A percentile compares a stretch with the other conserved stretches of the same genome.
These are phyloP conservation scores for Aplodontia rufa DNA, from an alignment of 2,113 vertebrate species.

Conservation along the genomic window DNA sequence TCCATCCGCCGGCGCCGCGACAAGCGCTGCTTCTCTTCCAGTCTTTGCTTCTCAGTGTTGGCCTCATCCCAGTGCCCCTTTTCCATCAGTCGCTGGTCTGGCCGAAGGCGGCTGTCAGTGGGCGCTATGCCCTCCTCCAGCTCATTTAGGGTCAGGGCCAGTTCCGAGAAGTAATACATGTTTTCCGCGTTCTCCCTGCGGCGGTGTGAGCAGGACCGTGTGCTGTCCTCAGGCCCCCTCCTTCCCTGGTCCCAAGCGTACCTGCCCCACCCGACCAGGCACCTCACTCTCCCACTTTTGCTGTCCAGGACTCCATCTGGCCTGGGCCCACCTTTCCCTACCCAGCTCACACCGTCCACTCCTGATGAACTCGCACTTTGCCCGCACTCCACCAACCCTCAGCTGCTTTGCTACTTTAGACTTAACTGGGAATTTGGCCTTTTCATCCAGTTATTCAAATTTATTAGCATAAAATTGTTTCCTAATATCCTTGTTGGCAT, in stretches of 20 bases:
- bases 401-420: neutral
- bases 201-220: accelerated
- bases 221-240: neutral
- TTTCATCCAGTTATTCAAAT: neutral
- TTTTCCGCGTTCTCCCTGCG: conserved; percentile 94
- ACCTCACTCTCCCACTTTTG: too few species aligned
- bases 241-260: neutral
- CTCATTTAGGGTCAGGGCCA: conserved; percentile 96
- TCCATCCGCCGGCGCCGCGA: conserved; percentile 89
- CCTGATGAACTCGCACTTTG: too few species aligned
- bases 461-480: neutral
- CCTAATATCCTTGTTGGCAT: neutral
- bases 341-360: too few species aligned
- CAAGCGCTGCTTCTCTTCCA: conserved; percentile 93
- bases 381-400: neutral
- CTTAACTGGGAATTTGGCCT: neutral
- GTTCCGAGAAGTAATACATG: conserved; percentile 96
- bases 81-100: conserved; percentile 96
- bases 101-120: conserved; percentile 93
- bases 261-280: too few species aligned
- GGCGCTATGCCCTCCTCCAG: conserved; percentile 89
- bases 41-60: conserved; percentile 92
- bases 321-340: too few species aligned
- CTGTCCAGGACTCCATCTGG: neutral
- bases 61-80: conserved; percentile 95